Evolutionary conservation across 1,140 invertebrate species (phyloP).

Genomic region (Euura saliciscinereae): DNA sequence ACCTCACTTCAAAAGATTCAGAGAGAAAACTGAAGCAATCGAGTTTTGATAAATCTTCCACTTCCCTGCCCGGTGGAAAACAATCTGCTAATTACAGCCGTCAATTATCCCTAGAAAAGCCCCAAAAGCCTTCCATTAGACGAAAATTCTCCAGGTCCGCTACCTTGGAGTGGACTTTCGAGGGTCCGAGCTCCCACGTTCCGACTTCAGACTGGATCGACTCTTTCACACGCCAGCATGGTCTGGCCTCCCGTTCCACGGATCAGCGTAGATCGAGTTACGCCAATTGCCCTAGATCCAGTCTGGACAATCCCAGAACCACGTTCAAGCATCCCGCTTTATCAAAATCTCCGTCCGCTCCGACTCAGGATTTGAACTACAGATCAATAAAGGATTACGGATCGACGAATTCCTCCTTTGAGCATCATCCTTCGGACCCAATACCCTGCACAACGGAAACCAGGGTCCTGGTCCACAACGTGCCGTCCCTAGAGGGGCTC

Average conservation of each 20-base stretch:
- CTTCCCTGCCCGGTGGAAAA: background rate
- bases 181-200: background rate
- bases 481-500: background rate
- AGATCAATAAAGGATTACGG: background rate
- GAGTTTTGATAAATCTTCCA: background rate
- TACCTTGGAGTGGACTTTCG: slow-evolving; percentile 2
- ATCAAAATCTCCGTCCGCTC: slow-evolving; percentile 9
- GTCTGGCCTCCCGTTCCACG: background rate
- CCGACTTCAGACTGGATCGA: slow-evolving; percentile 11
- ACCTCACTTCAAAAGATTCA: background rate
- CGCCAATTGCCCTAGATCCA: background rate
- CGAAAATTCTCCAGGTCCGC: background rate
- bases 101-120: too few relatives aligned
- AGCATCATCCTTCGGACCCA: background rate
- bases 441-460: background rate
- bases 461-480: background rate
- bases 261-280: background rate
- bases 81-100: too few relatives aligned
- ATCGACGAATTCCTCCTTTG: slow-evolving; percentile 11
- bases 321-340: background rate
- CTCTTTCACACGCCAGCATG: slow-evolving; percentile 5
- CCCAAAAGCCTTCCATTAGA: background rate
- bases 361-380: background rate
- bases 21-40: background rate
- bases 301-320: background rate